Base-by-base conservation (phyloP, 2,797 vertebrate species). In the Petrocephalus schoutedeni region DNA sequence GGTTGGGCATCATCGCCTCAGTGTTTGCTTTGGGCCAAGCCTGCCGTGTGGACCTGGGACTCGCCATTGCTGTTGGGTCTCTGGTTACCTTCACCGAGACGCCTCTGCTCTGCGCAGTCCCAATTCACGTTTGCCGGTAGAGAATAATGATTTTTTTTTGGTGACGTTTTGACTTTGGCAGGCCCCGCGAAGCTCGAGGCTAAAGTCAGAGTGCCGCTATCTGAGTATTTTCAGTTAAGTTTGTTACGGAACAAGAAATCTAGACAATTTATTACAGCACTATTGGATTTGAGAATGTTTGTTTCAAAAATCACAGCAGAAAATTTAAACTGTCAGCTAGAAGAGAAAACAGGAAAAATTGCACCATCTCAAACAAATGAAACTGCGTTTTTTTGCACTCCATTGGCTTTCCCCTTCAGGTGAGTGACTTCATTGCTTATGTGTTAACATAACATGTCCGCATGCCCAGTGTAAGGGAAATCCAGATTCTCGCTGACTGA, bases 1-100 rank as follows among this genome's bases (percentile, higher is more conserved):
- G 89, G 88, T 92, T 87, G 61, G 89, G 89, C 89, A 88, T 88
- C 89, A 90, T 89, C 89, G 45, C 89, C 80, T 90, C 58, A 41
- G 87, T 92, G 90, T 92, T 92, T 92, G 87, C 86, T 88, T 91
- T 90, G 89, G 91, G 89, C 87, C 85, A 83, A 56, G 67, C 88
- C 61, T 80, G 88, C 86, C 86, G 16, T 59, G 90, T 85, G 80
- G 88, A 88, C 54, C 90, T 87, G 59, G 21, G 53, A 23, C 84
- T 80, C n/a, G 45, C 71, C 59, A 86, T 91, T 89, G 89, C 90
- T 92, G 89, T 12, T 90, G 90, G 90, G 90, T 90, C 91, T 92
- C 87, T 67, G 51, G 89, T 91, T 90, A 89, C 88, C 77, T 87
- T 87, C 80, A 87, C 88, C 90, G 89, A 82, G 86, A 89, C 89